Evolutionary conservation across 1,140 invertebrate species (phyloP), one percentile per base, ranked within the genome.

Genomic region (Trialeurodes vaporariorum): DNA sequence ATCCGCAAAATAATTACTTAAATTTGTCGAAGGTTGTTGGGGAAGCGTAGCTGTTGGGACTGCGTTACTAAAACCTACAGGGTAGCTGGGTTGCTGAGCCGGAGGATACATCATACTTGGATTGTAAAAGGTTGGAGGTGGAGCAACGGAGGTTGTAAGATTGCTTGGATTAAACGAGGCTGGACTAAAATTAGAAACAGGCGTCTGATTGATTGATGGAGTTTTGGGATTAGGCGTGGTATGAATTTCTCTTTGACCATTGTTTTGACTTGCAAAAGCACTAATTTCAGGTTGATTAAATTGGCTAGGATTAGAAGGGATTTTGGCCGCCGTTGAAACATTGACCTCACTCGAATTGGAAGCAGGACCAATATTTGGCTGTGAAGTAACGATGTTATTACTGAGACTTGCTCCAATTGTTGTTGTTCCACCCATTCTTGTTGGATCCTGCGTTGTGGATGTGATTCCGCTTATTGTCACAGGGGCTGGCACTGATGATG

Each of bases 391-490:
- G 25, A 23, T 21, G 13, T 21, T 63, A 49, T 49, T 49, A 49
- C 34, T 49, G 34, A 17, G 34, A 5, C 34, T 17, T 9, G 34
- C 17, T 49, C 34, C 34, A 17, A 70, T 67, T 2, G 72, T 72
- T 0, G 71, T 70, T 12, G 68, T 67, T 13, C 40, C 71, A 26
- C 72, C 72, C 23, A 62, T 65, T 49, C 67, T 61, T 17, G 72
- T 71, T 49, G 71, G 72, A 67, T 73, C 69, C 25, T 49, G 34
- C 34, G 34, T 9, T 49, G 34, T 9, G 17, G 34, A 17, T 17
- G 34, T n/a, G n/a, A n/a, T n/a, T n/a, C n/a, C n/a, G n/a, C n/a
- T n/a, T n/a, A n/a, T n/a, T n/a, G n/a, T n/a, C 34, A 49, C 34
- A 49, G 34, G 17, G 17, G 5, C 17, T 17, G 5, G 34, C 5